These are phyloP conservation scores for Notiomystis cincta DNA, from an alignment of 2,113 vertebrate genomes.

Conservation along the genomic window DNA sequence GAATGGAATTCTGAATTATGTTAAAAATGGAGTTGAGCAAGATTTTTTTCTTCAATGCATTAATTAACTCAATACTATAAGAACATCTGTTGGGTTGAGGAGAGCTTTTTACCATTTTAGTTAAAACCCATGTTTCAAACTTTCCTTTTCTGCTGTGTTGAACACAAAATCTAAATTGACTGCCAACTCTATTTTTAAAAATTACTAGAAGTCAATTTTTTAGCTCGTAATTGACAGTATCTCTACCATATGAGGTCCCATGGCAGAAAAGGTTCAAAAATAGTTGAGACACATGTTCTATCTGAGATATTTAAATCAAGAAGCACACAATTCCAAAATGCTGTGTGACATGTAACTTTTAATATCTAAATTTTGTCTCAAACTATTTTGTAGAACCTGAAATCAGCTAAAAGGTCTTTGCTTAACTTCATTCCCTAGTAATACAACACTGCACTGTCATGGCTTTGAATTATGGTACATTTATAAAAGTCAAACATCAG, in stretches of 20 bases:
- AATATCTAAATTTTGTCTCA: not conserved
- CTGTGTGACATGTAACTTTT: not conserved
- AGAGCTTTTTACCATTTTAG: not conserved
- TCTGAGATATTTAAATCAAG: not conserved
- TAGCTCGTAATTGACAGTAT: not conserved
- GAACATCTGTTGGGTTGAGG: not conserved
- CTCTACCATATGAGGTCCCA: not conserved
- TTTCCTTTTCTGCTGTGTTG: not conserved
- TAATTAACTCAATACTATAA: not conserved
- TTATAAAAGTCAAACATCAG: conserved; percentile 2
- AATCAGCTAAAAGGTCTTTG: not conserved
- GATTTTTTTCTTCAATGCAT: not conserved
- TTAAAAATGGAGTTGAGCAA: not conserved
- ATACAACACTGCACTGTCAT: not conserved
- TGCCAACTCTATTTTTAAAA: not conserved
- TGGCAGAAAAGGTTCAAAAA: not conserved
- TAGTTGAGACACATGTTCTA: not conserved
- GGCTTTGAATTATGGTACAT: not conserved
- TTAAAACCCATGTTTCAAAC: not conserved
- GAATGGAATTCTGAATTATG: not conserved
- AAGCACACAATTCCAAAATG: not conserved
- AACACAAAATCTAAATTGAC: not conserved
- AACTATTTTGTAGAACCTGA: not conserved
- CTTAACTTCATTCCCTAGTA: not conserved
- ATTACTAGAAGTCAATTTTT: not conserved